These are phyloP conservation scores for Astreopora myriophthalma DNA, from an alignment of 64 coral and sea anemone genomes.

Conservation along the genomic window DNA sequence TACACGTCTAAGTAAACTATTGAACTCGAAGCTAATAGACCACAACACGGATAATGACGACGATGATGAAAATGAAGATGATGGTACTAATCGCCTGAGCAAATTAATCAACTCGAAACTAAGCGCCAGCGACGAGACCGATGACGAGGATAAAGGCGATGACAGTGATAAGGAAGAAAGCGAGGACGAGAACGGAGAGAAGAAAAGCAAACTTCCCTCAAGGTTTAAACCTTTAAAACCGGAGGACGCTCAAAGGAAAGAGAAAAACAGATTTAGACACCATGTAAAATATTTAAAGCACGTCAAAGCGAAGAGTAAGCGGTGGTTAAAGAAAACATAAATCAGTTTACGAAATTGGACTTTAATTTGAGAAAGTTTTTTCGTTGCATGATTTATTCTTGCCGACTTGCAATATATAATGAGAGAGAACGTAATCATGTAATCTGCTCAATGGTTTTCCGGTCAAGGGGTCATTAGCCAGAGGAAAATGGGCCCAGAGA, in stretches of 20 bases:
- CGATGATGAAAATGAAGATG: neutral
- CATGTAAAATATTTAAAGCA: neutral
- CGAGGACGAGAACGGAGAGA: neutral
- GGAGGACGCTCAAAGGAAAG: neutral
- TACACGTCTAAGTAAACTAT: neutral
- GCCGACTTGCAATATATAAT: neutral
- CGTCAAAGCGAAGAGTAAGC: slow-evolving; percentile 1
- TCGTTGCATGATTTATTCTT: neutral
- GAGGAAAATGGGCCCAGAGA: too few species aligned
- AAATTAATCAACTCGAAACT: slow-evolving; percentile 4
- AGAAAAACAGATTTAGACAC: slow-evolving; percentile 5
- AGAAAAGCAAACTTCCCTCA: slow-evolving; percentile 23
- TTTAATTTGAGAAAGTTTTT: neutral
- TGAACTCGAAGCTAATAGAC: neutral
- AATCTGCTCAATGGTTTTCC: too few species aligned
- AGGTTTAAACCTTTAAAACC: slow-evolving; percentile 21
- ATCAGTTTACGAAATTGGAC: neutral
- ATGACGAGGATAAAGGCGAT: neutral
- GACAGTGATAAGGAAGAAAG: neutral
- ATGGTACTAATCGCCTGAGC: neutral
- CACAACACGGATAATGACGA: neutral
- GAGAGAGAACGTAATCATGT: too few species aligned
- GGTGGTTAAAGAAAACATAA: slow-evolving; percentile 15
- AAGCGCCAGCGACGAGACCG: neutral
- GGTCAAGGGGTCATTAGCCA: too few species aligned